Conservation (phyloP, 2,888 invertebrate species). For the Odontothrips loti region DNA sequence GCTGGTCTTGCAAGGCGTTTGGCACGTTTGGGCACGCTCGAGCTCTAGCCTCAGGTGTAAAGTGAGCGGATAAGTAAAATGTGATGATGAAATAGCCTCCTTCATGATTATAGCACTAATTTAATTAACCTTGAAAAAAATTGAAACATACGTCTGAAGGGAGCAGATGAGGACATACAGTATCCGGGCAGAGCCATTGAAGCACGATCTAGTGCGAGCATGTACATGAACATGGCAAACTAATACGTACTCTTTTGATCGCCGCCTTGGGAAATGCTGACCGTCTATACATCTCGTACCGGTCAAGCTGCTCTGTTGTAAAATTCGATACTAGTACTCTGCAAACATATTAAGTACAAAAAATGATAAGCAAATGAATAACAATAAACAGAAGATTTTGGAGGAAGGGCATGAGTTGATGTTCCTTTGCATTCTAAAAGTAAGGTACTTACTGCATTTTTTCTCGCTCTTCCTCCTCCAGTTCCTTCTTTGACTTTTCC, state of each 20-base stretch:
- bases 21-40: too few species aligned
- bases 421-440: neutral
- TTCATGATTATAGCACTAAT: too few species aligned
- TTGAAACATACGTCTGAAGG: too few species aligned
- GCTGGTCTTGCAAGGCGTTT: too few species aligned
- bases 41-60: too few species aligned
- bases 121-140: too few species aligned
- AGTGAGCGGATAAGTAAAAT: too few species aligned
- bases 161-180: too few species aligned
- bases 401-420: slow-evolving; percentile 27
- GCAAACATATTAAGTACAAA: slow-evolving; percentile 42
- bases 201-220: too few species aligned
- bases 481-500: slow-evolving; percentile 64
- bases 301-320: slow-evolving; percentile 93
- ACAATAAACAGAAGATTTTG: neutral
- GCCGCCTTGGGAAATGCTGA: slow-evolving; percentile 98
- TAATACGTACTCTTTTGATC: slow-evolving; percentile 70
- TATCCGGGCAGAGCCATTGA: too few species aligned
- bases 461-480: slow-evolving; percentile 91
- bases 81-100: too few species aligned
- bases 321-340: slow-evolving; percentile 97
- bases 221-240: too few species aligned
- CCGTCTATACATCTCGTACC: slow-evolving; percentile 97
- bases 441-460: slow-evolving; percentile 82
- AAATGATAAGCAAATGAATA: neutral